Percentiles rank a stretch among this genome's conserved stretches.
phyloP scores from a whole-genome alignment of 2,888 invertebrate genomes.

The Nomada fucata region DNA sequence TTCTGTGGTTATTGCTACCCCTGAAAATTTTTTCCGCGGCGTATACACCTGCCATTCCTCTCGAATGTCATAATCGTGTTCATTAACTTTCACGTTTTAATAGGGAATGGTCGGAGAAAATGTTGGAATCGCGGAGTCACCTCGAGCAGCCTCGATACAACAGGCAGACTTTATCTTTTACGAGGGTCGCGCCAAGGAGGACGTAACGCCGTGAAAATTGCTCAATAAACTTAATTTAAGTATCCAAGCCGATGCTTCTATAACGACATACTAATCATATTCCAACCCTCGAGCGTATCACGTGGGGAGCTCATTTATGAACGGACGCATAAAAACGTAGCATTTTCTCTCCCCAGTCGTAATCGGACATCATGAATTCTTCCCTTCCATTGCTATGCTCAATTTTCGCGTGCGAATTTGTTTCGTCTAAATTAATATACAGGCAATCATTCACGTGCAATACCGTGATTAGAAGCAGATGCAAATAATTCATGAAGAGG shows the following conservation, averaged over 20 bases:
- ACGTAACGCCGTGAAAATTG: constrained; percentile 75
- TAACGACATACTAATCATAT: constrained; percentile 77
- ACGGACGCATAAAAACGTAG: constrained; percentile 46
- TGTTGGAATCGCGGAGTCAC: constrained; percentile 30
- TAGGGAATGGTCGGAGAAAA: constrained; percentile 8
- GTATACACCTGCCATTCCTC: constrained; percentile 33
- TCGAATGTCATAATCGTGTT: constrained; percentile 51
- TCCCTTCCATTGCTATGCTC: constrained; percentile 17
- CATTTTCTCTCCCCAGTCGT: constrained; percentile 13
- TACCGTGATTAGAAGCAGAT: neutral
- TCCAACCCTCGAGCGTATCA: constrained; percentile 63
- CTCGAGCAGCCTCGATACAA: constrained; percentile 58
- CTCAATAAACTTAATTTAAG: constrained; percentile 77
- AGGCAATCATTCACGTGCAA: neutral
- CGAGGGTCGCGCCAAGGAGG: constrained; percentile 65
- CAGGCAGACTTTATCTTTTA: constrained; percentile 65
- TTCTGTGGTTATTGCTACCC: neutral
- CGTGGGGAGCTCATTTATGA: constrained; percentile 56
- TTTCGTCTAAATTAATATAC: constrained; percentile 2
- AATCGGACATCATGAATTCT: constrained; percentile 35
- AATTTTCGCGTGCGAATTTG: neutral
- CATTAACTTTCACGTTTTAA: constrained; percentile 56
- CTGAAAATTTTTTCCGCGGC: constrained; percentile 32
- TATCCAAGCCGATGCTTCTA: constrained; percentile 70
- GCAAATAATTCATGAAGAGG: constrained; percentile 41